Conservation (phyloP, 2,113 vertebrate genomes). For the Suricata suricatta region DNA sequence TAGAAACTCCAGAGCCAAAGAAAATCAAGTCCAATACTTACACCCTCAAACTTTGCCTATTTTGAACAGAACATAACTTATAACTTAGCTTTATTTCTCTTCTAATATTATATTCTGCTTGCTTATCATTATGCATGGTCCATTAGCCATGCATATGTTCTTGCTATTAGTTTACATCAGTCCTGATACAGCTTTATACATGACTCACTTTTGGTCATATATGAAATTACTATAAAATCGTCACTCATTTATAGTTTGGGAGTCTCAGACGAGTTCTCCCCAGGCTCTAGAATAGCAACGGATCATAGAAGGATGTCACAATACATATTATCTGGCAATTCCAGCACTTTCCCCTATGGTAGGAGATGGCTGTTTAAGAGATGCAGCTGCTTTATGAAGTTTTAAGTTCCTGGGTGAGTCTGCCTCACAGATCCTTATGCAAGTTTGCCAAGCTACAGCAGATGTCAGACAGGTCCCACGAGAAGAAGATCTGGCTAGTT, state of each 20-base stretch:
- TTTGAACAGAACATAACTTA: neutral
- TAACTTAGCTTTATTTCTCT: neutral
- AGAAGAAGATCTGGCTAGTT: slow-evolving; percentile 18
- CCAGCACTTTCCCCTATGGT: neutral
- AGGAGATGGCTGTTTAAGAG: neutral
- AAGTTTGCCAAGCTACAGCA: neutral
- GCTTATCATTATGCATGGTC: neutral
- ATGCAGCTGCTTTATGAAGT: neutral
- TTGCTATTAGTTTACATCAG: neutral
- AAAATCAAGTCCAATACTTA: neutral
- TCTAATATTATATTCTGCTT: neutral
- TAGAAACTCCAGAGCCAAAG: neutral
- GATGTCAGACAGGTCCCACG: slow-evolving; percentile 4
- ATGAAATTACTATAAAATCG: neutral
- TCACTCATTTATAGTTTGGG: neutral
- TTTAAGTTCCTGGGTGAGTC: neutral
- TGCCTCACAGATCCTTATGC: neutral
- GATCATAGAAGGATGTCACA: neutral
- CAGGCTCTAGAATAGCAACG: neutral
- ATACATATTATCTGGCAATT: neutral
- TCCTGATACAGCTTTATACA: neutral
- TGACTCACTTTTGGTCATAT: neutral
- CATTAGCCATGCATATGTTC: neutral
- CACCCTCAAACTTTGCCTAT: neutral
- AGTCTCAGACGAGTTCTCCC: neutral